A percentile compares a stretch with the other conserved stretches of the same genome.
Conservation (phyloP, 2,797 vertebrate species). For the Coregonus ussuriensis region DNA sequence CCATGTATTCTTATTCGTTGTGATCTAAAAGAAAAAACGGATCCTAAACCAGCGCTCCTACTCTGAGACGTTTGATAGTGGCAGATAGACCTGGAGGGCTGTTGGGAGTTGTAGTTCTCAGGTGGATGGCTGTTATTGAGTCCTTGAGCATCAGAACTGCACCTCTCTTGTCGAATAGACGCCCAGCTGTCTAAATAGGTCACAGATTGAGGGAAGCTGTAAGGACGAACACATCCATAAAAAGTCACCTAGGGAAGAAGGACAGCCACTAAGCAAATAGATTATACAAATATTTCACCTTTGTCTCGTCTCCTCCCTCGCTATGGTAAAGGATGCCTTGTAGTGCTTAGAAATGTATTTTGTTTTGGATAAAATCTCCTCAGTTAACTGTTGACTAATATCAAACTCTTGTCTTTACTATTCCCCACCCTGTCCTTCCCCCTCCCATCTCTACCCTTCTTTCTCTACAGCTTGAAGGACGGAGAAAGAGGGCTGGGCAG, state of each 20-base stretch:
- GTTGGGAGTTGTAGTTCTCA: conserved; percentile 40
- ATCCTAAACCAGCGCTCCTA: background rate
- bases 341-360: too few relatives aligned
- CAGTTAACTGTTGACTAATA: conserved; percentile 42
- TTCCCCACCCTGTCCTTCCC: background rate
- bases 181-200: conserved; percentile 59
- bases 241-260: conserved; percentile 38
- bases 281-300: conserved; percentile 45
- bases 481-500: conserved; percentile 74
- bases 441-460: conserved; percentile 36
- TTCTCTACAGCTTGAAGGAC: conserved; percentile 70
- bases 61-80: background rate
- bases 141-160: conserved; percentile 49
- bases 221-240: conserved; percentile 52
- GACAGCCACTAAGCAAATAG: conserved; percentile 50
- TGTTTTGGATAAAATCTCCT: too few relatives aligned
- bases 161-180: conserved; percentile 43
- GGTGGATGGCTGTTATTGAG: conserved; percentile 38
- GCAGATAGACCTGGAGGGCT: conserved; percentile 23
- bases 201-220: conserved; percentile 50
- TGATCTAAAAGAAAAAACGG: background rate
- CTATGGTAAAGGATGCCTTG: conserved; percentile 22
- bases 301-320: conserved; percentile 35
- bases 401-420: conserved; percentile 24
- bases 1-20: background rate